Base-by-base conservation (phyloP, 2,797 vertebrate species). In the Premnoplex brunnescens region DNA sequence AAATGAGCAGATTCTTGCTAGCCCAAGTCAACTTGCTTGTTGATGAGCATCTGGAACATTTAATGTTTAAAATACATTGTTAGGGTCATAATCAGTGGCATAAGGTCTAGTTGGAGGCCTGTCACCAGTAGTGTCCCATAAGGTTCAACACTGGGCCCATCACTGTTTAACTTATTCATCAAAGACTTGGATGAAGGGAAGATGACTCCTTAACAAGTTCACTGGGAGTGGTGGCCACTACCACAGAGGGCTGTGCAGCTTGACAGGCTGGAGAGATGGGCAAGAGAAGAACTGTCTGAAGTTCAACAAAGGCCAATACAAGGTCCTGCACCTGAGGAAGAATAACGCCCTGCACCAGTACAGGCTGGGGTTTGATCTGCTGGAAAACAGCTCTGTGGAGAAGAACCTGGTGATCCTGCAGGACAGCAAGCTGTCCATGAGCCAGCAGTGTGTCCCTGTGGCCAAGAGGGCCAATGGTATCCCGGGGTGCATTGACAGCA, bases 221-320 rank as follows among this genome's bases (percentile, higher is more conserved):
- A 30, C 58, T 44, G 43, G 1, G 24, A 83, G 20, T 9, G 51
- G 37, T 15, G 23, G 28, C 3, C 1, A 0, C 39, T 4, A 51
- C 2, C n/a, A 43, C 72, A 37, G 20, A 63, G 36, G 8, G 14
- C 43, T 56, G 32, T 7, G 37, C 48, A 82, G 30, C 41, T 34
- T 0, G 3, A 1, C 2, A 9, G 17, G 28, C 18, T 69, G 51
- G 24, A 77, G 6, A 46, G 20, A 26, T 1, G 12, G 6, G 14
- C 46, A 81, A 81, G 30, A 51, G 36, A 27, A 3, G 41, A 89
- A 39, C 14, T 6, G 6, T 8, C 32, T 56, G 20, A 28, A 62
- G 7, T n/a, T 56, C 48, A 69, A 8, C 27, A 49, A 43, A 44
- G 37, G 28, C n/a, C 1, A 58, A 5, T 13, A 2, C 24, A 83